Percentiles rank a stretch among this genome's conserved stretches.
phyloP scores from a whole-genome alignment of 2,888 invertebrate species.

The Caenorhabditis sp. region DNA sequence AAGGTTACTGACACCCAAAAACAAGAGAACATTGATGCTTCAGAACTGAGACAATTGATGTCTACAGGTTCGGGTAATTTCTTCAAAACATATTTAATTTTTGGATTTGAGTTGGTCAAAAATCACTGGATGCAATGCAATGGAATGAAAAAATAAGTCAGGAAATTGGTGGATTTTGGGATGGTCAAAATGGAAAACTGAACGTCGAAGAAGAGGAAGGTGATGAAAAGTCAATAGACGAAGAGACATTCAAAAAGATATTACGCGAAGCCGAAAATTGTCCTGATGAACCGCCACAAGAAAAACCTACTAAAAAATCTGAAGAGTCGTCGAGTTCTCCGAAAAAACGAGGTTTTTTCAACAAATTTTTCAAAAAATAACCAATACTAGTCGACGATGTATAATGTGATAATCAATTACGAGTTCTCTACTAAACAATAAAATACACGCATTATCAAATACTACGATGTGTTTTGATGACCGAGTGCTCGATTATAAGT shows the following conservation, averaged over 20 bases:
- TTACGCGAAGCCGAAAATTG: slow-evolving; percentile 51
- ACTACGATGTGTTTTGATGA: not conserved
- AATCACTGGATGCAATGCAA: slow-evolving; percentile 50
- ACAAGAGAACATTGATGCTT: slow-evolving; percentile 25
- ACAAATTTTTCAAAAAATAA: slow-evolving; percentile 42
- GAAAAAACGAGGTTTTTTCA: slow-evolving; percentile 48
- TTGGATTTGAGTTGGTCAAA: slow-evolving; percentile 36
- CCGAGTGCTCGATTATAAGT: too few species aligned
- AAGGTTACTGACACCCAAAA: slow-evolving; percentile 18
- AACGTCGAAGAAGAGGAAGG: slow-evolving; percentile 33
- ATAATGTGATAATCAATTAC: slow-evolving; percentile 11
- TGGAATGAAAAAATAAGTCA: slow-evolving; percentile 45
- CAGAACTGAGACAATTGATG: slow-evolving; percentile 34
- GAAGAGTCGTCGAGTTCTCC: slow-evolving; percentile 14
- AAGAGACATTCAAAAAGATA: slow-evolving; percentile 48
- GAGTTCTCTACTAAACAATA: not conserved
- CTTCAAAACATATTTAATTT: not conserved
- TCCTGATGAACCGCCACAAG: slow-evolving; percentile 16
- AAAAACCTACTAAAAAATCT: not conserved
- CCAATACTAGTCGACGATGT: slow-evolving; percentile 15
- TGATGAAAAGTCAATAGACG: slow-evolving; percentile 41
- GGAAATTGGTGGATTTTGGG: slow-evolving; percentile 52
- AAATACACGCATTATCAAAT: not conserved
- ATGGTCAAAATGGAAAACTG: slow-evolving; percentile 39
- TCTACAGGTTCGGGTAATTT: slow-evolving; percentile 25